Evolutionary conservation across 2,113 vertebrate species (phyloP), one percentile per base, ranked within the genome.

Genomic region (Dasypus novemcinctus): DNA sequence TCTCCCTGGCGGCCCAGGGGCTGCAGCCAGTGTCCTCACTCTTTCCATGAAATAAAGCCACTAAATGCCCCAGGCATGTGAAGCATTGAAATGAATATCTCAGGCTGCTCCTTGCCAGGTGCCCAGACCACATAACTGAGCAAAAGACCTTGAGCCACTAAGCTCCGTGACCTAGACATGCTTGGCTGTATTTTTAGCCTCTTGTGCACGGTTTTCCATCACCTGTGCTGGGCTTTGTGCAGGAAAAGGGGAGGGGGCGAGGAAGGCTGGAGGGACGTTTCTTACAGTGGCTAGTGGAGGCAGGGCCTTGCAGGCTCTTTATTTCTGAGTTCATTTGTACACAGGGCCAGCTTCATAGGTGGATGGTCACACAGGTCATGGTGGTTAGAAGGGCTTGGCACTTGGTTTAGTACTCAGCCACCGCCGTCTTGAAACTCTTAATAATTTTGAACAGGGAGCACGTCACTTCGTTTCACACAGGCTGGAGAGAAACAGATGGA

Each of bases 111-210:
- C 80, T 66, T 10, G 59, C 52, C 54, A 52, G 86, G 43, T 71
- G 59, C 95, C 21, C 20, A 43, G 74, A 81, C 96, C 75, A 61
- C 79, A 54, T 76, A 86, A 57, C 69, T 91, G 91, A 95, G 96
- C 81, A 46, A 66, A 96, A 95, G 96, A 96, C 96, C 96, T 97
- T 97, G 97, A 96, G 93, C 91, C 17, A 27, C 52, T 84, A 81
- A 81, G 75, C 23, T 4, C 94, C 27, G 43, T 97, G 96, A 97
- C 96, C 96, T 96, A 93, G 91, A 96, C 95, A 49, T 5, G 21
- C 54, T 64, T 6, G 5, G 69, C 80, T 91, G 29, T 97, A 98
- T 98, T 98, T 98, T 97, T 97, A 97, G 97, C 82, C 31, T 87
- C 83, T 31, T 76, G 79, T 87, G 49, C 41, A 38, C 96, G 95